Percentiles rank a stretch among this genome's conserved stretches.
Conservation (phyloP, 2,113 vertebrate genomes). For the Ctenomys sociabilis region DNA sequence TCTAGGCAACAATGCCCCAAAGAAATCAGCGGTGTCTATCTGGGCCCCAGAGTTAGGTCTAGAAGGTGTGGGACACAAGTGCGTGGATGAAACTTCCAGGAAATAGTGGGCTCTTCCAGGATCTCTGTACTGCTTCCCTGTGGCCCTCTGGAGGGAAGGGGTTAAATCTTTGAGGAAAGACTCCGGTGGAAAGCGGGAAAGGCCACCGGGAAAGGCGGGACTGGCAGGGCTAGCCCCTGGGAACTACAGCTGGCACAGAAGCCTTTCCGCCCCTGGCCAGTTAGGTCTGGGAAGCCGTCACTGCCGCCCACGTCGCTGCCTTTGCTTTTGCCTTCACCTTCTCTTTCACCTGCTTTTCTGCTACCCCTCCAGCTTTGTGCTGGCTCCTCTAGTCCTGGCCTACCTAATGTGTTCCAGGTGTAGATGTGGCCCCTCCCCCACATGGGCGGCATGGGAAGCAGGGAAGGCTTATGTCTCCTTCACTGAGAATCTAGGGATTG, state of each 20-base stretch:
- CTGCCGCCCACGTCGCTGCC: neutral
- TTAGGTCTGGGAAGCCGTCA: neutral
- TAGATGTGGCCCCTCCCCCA: neutral
- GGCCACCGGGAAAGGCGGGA: constrained; percentile 49
- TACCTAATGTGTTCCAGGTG: constrained; percentile 70
- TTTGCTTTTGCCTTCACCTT: neutral
- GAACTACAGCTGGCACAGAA: constrained; percentile 64
- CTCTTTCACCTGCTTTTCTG: constrained; percentile 47
- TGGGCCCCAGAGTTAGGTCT: neutral
- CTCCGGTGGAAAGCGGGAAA: constrained; percentile 65
- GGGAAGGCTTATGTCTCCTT: constrained; percentile 24
- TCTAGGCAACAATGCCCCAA: neutral
- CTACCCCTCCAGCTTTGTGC: constrained; percentile 6
- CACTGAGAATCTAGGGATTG: neutral
- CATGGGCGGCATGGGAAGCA: neutral
- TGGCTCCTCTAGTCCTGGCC: neutral
- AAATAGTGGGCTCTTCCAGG: neutral
- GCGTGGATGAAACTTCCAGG: constrained; percentile 13
- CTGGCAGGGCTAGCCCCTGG: constrained; percentile 53
- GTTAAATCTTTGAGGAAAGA: constrained; percentile 66
- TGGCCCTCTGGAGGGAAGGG: constrained; percentile 26
- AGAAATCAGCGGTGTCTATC: neutral
- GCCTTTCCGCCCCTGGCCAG: constrained; percentile 15
- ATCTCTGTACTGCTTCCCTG: neutral
- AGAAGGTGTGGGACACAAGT: constrained; percentile 42